Percentiles rank a stretch among this genome's conserved stretches.
phyloP scores from a whole-genome alignment of 2,888 invertebrate genomes.

The Lysandra coridon region DNA sequence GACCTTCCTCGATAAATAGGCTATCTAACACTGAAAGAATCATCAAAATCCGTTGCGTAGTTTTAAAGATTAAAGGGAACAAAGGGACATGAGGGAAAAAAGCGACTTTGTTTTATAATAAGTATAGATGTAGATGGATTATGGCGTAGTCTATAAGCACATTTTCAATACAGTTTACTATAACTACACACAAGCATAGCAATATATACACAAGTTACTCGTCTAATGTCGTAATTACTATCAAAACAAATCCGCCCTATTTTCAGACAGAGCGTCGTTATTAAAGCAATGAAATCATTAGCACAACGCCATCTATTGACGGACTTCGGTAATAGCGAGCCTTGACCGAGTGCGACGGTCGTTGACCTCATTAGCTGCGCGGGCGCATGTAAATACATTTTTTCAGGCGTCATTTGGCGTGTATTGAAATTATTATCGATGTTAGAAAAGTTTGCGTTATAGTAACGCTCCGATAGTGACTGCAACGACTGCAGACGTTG shows the following conservation, averaged over 20 bases:
- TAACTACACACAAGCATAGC: background rate
- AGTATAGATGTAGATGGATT: no score
- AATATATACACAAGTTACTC: background rate
- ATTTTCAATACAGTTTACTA: background rate
- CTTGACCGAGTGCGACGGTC: slow-evolving; percentile 50
- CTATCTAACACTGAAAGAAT: no score
- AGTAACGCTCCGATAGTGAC: background rate
- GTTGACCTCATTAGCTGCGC: slow-evolving; percentile 39
- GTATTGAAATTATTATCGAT: background rate
- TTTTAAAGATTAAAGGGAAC: no score
- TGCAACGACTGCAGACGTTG: no score
- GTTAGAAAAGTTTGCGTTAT: background rate
- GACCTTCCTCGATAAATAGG: no score
- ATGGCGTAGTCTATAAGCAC: no score
- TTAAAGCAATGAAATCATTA: slow-evolving; percentile 4
- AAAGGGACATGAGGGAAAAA: no score
- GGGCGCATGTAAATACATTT: slow-evolving; percentile 8
- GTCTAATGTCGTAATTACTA: background rate
- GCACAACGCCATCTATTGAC: slow-evolving; percentile 37
- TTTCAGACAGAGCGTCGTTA: background rate
- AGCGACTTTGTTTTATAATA: no score
- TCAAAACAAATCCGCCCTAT: background rate
- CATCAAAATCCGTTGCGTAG: no score
- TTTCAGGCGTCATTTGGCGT: background rate
- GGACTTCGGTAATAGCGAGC: slow-evolving; percentile 41